These are phyloP conservation scores for Tanypteryx hageni DNA, from an alignment of 2,888 invertebrate species.

Conservation along the genomic window DNA sequence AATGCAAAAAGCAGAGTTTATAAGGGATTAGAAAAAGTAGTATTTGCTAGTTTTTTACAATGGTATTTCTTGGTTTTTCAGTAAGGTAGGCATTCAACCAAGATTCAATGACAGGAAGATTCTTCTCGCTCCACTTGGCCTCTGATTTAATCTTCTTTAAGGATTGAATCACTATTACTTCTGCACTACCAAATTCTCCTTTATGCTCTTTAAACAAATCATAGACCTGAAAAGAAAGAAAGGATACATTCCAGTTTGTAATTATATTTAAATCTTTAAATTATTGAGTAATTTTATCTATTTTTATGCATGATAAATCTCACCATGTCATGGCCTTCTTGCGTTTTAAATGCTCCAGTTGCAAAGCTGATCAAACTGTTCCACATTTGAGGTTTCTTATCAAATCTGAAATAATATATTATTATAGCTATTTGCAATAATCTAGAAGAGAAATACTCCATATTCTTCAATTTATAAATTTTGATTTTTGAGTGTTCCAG, in stretches of 20 bases:
- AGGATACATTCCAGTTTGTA: background rate
- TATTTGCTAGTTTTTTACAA: background rate
- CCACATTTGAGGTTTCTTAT: slow-evolving; percentile 85
- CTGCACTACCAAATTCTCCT: slow-evolving; percentile 84
- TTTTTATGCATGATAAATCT: background rate
- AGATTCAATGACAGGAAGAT: slow-evolving; percentile 84
- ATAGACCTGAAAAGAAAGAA: slow-evolving; percentile 41
- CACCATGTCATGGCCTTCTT: slow-evolving; percentile 84
- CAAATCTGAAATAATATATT: slow-evolving; percentile 77
- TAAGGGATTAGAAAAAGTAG: background rate
- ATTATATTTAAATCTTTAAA: too few relatives aligned
- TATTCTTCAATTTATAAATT: slow-evolving; percentile 8
- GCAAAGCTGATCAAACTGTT: slow-evolving; percentile 85
- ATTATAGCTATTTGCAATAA: too few relatives aligned
- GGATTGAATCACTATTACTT: slow-evolving; percentile 85
- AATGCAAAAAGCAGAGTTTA: slow-evolving; percentile 15
- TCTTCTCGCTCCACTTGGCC: slow-evolving; percentile 86
- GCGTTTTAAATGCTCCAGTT: slow-evolving; percentile 85
- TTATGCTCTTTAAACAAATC: slow-evolving; percentile 47
- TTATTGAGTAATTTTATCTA: background rate
- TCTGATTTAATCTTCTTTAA: slow-evolving; percentile 85
- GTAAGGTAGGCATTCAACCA: slow-evolving; percentile 78
- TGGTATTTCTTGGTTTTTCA: background rate
- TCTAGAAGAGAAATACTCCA: background rate
- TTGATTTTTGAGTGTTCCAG: background rate